Percentiles rank a stretch among this genome's conserved stretches.
Conservation (phyloP, 2,797 vertebrate species). For the Craterocephalus amniculus region DNA sequence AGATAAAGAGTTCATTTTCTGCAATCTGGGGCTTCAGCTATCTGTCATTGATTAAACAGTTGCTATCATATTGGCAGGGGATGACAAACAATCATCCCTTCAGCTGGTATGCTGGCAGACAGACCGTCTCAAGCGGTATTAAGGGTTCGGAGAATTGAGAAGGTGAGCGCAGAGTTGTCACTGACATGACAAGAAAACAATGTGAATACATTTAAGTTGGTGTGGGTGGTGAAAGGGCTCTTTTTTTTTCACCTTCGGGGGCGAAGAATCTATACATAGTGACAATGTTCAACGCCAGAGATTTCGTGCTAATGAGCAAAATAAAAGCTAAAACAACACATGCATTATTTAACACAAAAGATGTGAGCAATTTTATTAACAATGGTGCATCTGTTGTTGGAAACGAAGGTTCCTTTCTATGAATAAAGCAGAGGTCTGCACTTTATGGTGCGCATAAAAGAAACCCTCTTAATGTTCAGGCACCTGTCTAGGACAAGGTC, state of each 20-base stretch:
- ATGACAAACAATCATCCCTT: constrained; percentile 6
- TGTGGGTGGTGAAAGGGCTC: constrained; percentile 20
- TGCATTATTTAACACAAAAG: background rate
- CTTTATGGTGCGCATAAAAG: background rate
- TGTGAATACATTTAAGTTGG: constrained; percentile 22
- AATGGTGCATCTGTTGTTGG: background rate
- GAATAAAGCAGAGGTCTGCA: background rate
- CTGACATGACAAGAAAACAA: constrained; percentile 32
- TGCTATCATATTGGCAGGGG: constrained; percentile 39
- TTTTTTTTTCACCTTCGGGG: background rate
- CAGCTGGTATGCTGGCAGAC: constrained; percentile 6
- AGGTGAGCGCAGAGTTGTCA: constrained; percentile 9
- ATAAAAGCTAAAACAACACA: background rate
- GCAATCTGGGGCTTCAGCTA: constrained; percentile 5
- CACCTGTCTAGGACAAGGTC: constrained; percentile 16
- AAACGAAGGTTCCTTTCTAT: background rate
- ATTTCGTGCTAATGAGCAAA: constrained; percentile 1
- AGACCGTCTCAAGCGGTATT: constrained; percentile 3
- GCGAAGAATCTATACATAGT: constrained; percentile 2
- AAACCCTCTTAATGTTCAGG: constrained; percentile 3
- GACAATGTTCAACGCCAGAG: background rate
- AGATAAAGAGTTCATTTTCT: constrained; percentile 35
- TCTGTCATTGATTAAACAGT: constrained; percentile 52
- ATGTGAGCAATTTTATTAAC: constrained; percentile 2
- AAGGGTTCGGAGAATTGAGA: constrained; percentile 22